phyloP scores from a whole-genome alignment of 2,888 invertebrate genomes.

The Lasioglossum zephyrum region DNA sequence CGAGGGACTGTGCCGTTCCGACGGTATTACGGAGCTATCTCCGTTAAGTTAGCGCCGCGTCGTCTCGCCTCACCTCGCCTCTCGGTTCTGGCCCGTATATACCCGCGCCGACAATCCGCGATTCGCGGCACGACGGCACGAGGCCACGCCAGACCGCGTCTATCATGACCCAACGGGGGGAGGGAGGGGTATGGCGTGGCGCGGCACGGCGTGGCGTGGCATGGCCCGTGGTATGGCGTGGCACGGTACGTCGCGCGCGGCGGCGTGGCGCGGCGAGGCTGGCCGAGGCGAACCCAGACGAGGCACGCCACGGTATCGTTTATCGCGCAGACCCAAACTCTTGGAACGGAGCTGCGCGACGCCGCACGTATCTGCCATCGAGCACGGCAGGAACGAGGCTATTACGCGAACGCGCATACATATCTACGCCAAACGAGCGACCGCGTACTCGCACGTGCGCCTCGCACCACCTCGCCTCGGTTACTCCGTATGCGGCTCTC shows the following conservation, averaged over 20 bases:
- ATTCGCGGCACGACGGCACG: constrained; percentile 12
- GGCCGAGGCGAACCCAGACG: neutral
- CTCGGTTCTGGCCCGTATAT: constrained; percentile 33
- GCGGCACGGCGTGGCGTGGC: neutral
- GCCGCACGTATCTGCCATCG: constrained; percentile 77
- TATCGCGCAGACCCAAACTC: constrained; percentile 75
- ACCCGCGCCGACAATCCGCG: constrained; percentile 34
- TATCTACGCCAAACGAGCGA: constrained; percentile 67
- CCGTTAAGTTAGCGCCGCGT: constrained; percentile 39
- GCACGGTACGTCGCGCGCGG: neutral
- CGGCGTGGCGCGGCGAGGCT: neutral
- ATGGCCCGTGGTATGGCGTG: neutral
- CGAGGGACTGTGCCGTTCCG: constrained; percentile 18
- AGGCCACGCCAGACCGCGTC: constrained; percentile 33
- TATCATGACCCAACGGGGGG: constrained; percentile 30
- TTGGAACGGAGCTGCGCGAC: constrained; percentile 67
- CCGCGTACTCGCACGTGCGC: constrained; percentile 52
- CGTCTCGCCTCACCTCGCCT: neutral
- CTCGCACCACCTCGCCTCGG: constrained; percentile 24
- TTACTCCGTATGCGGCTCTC: constrained; percentile 19
- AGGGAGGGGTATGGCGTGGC: neutral
- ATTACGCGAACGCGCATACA: constrained; percentile 78
- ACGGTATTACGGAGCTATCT: constrained; percentile 30
- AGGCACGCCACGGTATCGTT: constrained; percentile 72
- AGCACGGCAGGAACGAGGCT: constrained; percentile 77